Evolutionary conservation across 1,140 invertebrate genomes (phyloP), one percentile per base, ranked within the genome.

Genomic region (Coenobita brevimanus): DNA sequence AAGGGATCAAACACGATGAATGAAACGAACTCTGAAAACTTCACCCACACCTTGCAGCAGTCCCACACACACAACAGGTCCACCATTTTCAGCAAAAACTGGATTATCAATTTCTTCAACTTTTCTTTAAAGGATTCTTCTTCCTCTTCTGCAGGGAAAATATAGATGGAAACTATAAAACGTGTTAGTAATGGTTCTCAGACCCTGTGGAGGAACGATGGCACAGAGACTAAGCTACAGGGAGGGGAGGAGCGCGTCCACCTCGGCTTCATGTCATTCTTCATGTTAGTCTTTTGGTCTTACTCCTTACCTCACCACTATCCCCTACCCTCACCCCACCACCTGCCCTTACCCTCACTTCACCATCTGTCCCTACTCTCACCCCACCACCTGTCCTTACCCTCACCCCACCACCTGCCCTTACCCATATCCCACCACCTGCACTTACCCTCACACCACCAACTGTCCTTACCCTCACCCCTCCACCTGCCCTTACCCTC

Each of bases 31-130:
- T 97, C 96, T 94, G 98, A 97, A 92, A 99, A 95, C 92, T 96
- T 96, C 87, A 98, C 94, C 97, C 97, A 99, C 90, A 95, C 94
- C 94, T 95, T 95, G 93, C 97, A 98, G 94, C 98, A 98, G 93
- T 99, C 97, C 98, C 98, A 99, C 78, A 98, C 96, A 94, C 98
- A 99, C 93, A 99, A 97, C 89, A 98, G 95, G 93, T 98, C 97
- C 91, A 98, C 96, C 89, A 95, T 95, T 91, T 95, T 96, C 41
- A 60, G 38, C 76, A 71, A 50, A 91, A 93, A 93, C 89, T 96
- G 95, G 89, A 97, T 93, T 62, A 96, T 93, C 92, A 95, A 97
- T 92, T 98, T 97, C 93, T 97, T 98, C 88, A 97, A 94, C 64
- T 96, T 97, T 24, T 79, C 89, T 67, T 76, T 73, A 60, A 96